phyloP scores from a whole-genome alignment of 2,113 vertebrate species.

The Illadopsis cleaveri region DNA sequence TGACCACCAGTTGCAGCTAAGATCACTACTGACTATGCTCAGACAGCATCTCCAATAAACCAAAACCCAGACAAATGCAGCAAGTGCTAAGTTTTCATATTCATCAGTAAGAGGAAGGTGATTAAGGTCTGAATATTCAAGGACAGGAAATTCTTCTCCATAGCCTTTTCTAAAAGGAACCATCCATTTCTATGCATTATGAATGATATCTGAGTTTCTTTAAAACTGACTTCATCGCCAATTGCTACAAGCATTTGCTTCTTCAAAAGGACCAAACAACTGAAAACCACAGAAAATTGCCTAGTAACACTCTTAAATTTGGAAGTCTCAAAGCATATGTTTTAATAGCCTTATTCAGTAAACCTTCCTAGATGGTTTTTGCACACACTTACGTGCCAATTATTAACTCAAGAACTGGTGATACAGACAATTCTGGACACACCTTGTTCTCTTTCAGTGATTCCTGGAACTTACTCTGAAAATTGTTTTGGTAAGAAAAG shows the following conservation, averaged over 20 bases:
- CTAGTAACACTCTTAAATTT: neutral
- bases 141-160: neutral
- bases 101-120: neutral
- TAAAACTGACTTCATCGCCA: neutral
- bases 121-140: neutral
- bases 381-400: neutral
- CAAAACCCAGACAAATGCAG: neutral
- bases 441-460: neutral
- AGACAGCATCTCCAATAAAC: neutral
- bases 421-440: neutral
- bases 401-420: neutral
- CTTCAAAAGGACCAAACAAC: neutral
- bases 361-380: neutral
- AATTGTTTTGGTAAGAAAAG: constrained; percentile 26
- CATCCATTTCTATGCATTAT: neutral
- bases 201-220: neutral
- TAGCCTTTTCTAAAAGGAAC: neutral
- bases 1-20: neutral
- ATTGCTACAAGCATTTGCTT: neutral
- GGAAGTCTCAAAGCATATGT: neutral
- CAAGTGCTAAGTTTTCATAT: neutral
- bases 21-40: neutral
- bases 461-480: neutral
- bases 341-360: neutral
- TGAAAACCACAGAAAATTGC: neutral